phyloP scores from a whole-genome alignment of 2,797 vertebrate genomes.

The Trichosurus vulpecula region DNA sequence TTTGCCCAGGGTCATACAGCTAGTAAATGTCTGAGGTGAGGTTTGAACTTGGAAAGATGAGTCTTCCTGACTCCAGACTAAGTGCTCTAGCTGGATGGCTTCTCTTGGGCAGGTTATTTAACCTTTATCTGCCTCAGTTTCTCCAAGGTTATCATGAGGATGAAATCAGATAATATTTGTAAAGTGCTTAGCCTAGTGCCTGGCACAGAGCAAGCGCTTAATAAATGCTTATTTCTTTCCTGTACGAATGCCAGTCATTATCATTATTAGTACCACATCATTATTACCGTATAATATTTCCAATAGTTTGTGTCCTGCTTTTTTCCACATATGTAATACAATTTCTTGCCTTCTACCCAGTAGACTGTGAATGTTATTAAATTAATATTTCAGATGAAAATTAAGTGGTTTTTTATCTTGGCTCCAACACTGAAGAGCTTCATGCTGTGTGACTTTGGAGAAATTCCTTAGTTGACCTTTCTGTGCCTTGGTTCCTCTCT shows the following conservation, averaged over 20 bases:
- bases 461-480: background rate
- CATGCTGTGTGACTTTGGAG: background rate
- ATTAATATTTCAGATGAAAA: background rate
- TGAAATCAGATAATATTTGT: background rate
- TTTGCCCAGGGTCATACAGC: background rate
- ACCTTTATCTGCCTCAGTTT: background rate
- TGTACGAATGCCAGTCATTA: background rate
- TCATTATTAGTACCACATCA: background rate
- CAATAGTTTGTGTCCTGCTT: background rate
- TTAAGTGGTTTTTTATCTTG: background rate
- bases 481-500: background rate
- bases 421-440: background rate
- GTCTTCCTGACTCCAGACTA: background rate
- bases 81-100: background rate
- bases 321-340: background rate
- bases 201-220: background rate
- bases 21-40: background rate
- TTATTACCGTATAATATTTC: background rate
- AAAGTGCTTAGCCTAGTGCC: background rate
- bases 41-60: background rate
- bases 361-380: background rate
- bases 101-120: background rate
- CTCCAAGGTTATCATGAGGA: background rate
- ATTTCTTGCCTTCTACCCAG: conserved; percentile 14
- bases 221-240: background rate